These are phyloP conservation scores for Drosophila burlai DNA, from an alignment of 1,140 invertebrate species.

Conservation along the genomic window DNA sequence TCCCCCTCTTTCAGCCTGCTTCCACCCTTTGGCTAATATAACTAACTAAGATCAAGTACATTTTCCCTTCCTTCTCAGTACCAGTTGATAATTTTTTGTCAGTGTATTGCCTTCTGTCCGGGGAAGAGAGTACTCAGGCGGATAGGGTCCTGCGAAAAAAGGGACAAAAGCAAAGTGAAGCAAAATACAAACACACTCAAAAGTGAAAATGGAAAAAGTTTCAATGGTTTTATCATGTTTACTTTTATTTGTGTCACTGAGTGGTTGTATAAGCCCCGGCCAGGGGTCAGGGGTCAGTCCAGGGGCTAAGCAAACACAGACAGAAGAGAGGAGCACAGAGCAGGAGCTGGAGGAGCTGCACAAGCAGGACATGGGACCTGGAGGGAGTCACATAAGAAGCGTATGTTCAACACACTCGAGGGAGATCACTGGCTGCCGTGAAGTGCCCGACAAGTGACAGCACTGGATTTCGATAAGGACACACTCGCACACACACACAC, in stretches of 20 bases:
- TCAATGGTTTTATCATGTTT: constrained; percentile 84
- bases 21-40: too few relatives aligned
- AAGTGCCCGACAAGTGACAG: constrained; percentile 69
- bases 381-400: constrained; percentile 29
- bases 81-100: not conserved
- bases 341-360: not conserved
- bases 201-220: constrained; percentile 84
- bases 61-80: not conserved
- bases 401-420: constrained; percentile 80
- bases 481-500: constrained; percentile 1
- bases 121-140: not conserved
- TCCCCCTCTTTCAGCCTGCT: not conserved
- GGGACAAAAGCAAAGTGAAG: constrained; percentile 57
- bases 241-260: constrained; percentile 83
- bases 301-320: constrained; percentile 51
- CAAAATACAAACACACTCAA: constrained; percentile 82
- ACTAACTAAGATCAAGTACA: not conserved
- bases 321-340: not conserved
- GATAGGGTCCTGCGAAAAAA: constrained; percentile 5
- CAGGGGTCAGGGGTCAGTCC: constrained; percentile 45
- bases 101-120: not conserved
- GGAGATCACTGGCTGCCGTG: constrained; percentile 78
- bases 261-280: constrained; percentile 75
- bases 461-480: constrained; percentile 61
- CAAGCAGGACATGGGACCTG: constrained; percentile 1